Conservation (phyloP, 2,797 vertebrate genomes). For the Perodicticus potto region DNA sequence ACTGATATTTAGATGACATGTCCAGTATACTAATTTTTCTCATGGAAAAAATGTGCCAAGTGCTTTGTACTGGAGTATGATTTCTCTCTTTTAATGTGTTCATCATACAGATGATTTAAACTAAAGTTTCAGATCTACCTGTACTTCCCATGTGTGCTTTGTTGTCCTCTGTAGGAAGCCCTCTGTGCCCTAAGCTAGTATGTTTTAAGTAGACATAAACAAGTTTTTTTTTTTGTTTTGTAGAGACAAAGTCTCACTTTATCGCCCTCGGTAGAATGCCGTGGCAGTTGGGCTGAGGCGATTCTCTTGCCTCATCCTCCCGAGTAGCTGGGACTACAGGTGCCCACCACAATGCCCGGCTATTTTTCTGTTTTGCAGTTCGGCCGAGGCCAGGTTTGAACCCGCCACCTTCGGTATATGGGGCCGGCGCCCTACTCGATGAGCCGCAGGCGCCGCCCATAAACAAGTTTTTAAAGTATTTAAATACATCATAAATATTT, state of each 20-base stretch:
- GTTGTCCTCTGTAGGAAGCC: neutral
- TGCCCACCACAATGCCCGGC: too few species aligned
- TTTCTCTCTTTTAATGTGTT: neutral
- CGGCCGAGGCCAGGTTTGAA: too few species aligned
- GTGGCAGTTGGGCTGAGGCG: too few species aligned
- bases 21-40: neutral
- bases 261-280: too few species aligned
- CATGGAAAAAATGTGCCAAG: neutral
- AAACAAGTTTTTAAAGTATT: neutral
- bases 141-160: neutral
- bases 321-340: too few species aligned
- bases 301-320: too few species aligned
- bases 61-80: neutral
- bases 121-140: neutral
- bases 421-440: too few species aligned
- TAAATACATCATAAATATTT: neutral
- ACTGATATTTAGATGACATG: neutral
- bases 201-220: neutral
- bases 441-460: neutral
- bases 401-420: too few species aligned
- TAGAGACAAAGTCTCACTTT: neutral
- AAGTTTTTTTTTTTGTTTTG: neutral
- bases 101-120: neutral
- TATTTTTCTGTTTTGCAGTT: too few species aligned
- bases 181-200: neutral